phyloP scores from a whole-genome alignment of 2,113 vertebrate genomes.

The Salvator merianae region DNA sequence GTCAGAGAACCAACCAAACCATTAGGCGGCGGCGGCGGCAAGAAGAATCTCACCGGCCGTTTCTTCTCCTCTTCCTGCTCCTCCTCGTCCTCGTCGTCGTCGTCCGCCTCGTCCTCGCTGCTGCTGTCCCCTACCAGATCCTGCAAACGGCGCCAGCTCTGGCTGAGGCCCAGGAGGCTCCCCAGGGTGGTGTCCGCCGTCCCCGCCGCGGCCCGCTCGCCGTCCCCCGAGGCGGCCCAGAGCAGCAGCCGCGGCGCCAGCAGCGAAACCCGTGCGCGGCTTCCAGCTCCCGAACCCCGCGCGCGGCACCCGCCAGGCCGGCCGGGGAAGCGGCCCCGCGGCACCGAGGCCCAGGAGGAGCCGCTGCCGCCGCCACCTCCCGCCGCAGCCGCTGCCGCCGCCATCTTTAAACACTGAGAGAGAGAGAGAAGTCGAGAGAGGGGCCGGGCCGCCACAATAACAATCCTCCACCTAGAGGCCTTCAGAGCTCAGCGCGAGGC shows the following conservation, averaged over 20 bases:
- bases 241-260: slow-evolving; percentile 27
- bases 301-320: slow-evolving; percentile 20
- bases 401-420: slow-evolving; percentile 34
- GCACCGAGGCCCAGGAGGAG: slow-evolving; percentile 25
- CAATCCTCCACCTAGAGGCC: slow-evolving; percentile 22
- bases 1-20: neutral
- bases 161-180: slow-evolving; percentile 32
- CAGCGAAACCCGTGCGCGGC: slow-evolving; percentile 25
- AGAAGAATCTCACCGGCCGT: slow-evolving; percentile 8
- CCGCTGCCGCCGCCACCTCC: neutral
- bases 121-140: slow-evolving; percentile 9
- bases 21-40: neutral
- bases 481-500: slow-evolving; percentile 1
- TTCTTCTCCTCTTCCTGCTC: neutral
- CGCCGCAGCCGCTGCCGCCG: slow-evolving; percentile 11
- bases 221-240: slow-evolving; percentile 10
- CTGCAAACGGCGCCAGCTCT: slow-evolving; percentile 21
- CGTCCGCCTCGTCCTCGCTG: neutral
- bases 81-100: no score
- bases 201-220: slow-evolving; percentile 15
- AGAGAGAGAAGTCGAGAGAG: neutral
- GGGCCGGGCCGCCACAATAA: slow-evolving; percentile 36
- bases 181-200: slow-evolving; percentile 29
- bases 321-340: slow-evolving; percentile 31
- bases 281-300: slow-evolving; percentile 23